Base-by-base conservation (phyloP, 2,113 vertebrate species). In the Paradisaea rubra region DNA sequence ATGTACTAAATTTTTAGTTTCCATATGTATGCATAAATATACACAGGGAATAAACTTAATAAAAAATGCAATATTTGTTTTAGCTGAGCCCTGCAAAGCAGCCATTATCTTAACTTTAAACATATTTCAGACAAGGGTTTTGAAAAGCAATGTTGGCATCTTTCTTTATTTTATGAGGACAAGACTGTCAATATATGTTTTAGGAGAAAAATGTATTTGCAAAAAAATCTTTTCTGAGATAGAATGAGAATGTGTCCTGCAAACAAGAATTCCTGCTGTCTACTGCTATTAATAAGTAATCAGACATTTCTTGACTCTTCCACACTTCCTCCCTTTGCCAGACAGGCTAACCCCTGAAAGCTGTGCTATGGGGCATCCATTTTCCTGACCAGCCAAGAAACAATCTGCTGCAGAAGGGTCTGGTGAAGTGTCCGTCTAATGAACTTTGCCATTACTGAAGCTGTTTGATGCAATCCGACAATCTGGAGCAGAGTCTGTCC, bases 61-160 rank as follows among this genome's bases (percentile, higher is more conserved):
- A 50, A 71, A 74, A 95, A 74, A 83, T 83, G 19, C 6, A 81
- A 19, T 81, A 86, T 94, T 95, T 94, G 10, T 50, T 96, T 95
- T 59, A 93, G 49, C 21, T 89, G 72, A 77, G 50, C 64, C 33
- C 50, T 86, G 35, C 27, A 87, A 96, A 80, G 31, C 54, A 93
- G 37, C 39, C 93, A 50, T 95, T 94, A 53, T 74, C n/a, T 95
- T 94, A 77, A 83, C 28, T 52, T n/a, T 25, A 81, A 54, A 50
- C 6, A 44, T 65, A 78, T 84, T 91, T 76, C n/a, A 73, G 41
- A 56, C 20, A 82, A 87, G 17, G 42, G 53, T 54, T 81, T 16
- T 54, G 73, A 93, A 92, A 94, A 54, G 9, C 15, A 86, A 23
- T 35, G 37, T 23, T 86, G 37, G 5, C 33, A 64, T 31, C 37